A percentile compares a stretch with the other conserved stretches of the same genome.
Evolutionary conservation across 2,888 invertebrate genomes (phyloP).

Genomic region (Drosophila rubida): DNA sequence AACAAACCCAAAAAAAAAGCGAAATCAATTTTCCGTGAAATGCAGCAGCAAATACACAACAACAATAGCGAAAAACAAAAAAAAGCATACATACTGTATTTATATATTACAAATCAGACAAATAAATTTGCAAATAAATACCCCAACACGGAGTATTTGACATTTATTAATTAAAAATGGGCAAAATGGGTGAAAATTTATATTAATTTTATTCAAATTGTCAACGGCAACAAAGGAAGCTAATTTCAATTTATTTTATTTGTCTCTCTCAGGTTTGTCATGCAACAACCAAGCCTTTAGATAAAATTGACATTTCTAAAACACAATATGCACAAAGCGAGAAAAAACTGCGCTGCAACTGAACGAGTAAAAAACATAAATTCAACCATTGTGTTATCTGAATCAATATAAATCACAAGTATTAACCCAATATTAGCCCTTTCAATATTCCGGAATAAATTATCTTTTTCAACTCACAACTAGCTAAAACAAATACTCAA

Average conservation of each 20-base stretch:
- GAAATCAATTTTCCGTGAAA: constrained; percentile 61
- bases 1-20: not conserved
- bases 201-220: constrained; percentile 84
- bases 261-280: constrained; percentile 48
- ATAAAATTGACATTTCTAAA: constrained; percentile 63
- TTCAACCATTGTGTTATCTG: constrained; percentile 42
- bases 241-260: constrained; percentile 77
- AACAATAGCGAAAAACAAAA: not conserved
- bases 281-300: constrained; percentile 42
- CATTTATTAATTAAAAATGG: constrained; percentile 83
- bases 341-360: constrained; percentile 7
- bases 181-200: constrained; percentile 77
- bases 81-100: constrained; percentile 2
- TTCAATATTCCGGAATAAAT: constrained; percentile 14
- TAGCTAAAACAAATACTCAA: constrained; percentile 3
- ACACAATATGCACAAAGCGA: constrained; percentile 1
- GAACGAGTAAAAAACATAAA: constrained; percentile 22
- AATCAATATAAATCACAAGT: constrained; percentile 49
- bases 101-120: constrained; percentile 71
- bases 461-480: not conserved
- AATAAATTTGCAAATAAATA: constrained; percentile 80
- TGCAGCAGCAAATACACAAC: constrained; percentile 27
- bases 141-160: constrained; percentile 74
- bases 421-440: constrained; percentile 29
- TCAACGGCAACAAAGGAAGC: constrained; percentile 78